phyloP scores from a whole-genome alignment of 1,140 invertebrate genomes.

The Mesaphorura yosii region DNA sequence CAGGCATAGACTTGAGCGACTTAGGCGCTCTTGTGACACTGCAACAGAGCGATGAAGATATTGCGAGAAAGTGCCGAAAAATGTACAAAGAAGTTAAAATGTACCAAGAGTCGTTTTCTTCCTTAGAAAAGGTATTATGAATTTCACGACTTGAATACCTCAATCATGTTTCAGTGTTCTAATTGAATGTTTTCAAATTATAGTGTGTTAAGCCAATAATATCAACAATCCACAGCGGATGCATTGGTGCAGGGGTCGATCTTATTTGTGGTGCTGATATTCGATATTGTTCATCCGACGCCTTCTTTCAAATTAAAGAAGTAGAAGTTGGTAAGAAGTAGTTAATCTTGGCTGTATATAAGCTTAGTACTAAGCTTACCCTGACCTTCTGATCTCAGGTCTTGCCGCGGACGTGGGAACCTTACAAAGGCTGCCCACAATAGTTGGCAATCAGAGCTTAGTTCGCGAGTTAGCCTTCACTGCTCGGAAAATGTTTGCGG shows the following conservation, averaged over 20 bases:
- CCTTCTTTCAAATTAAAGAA: constrained; percentile 88
- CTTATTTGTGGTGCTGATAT: constrained; percentile 80
- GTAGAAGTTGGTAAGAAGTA: constrained; percentile 40
- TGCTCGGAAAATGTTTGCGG: constrained; percentile 62
- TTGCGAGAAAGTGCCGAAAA: constrained; percentile 61
- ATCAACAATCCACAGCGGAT: constrained; percentile 70
- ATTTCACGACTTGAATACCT: not conserved
- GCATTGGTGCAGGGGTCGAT: constrained; percentile 82
- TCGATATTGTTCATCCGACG: constrained; percentile 77
- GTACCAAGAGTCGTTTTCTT: constrained; percentile 65
- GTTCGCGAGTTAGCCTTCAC: constrained; percentile 78
- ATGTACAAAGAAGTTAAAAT: constrained; percentile 51
- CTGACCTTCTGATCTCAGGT: constrained; percentile 44
- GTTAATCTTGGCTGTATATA: not conserved
- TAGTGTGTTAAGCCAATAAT: constrained; percentile 81
- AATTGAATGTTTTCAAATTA: constrained; percentile 23
- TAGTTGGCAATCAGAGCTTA: constrained; percentile 76
- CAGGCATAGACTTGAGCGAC: constrained; percentile 61
- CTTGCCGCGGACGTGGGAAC: constrained; percentile 91
- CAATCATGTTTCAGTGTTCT: constrained; percentile 6
- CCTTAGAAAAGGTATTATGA: constrained; percentile 57
- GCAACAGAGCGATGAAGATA: constrained; percentile 56
- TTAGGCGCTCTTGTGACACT: constrained; percentile 47
- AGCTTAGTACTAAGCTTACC: not conserved
- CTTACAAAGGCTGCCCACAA: constrained; percentile 84